Evolutionary conservation across 2,113 vertebrate species (phyloP).

Genomic region (Nothoprocta pentlandii): DNA sequence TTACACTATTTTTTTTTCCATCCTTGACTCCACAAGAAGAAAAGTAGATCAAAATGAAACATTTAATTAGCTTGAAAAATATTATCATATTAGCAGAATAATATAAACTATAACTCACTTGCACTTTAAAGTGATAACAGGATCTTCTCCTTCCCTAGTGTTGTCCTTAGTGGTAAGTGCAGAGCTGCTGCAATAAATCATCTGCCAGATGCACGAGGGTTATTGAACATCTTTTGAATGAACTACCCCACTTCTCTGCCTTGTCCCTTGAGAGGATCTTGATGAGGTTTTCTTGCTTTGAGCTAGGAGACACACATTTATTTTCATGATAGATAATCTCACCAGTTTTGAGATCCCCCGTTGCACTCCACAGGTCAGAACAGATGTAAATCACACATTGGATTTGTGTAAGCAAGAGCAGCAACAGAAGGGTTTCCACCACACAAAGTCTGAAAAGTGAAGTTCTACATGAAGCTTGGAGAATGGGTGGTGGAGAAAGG

Average conservation of each 20-base stretch:
- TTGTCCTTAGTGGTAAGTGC: neutral
- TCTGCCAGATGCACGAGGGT: fast-evolving
- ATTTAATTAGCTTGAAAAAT: constrained; percentile 12
- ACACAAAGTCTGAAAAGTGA: neutral
- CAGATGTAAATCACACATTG: neutral
- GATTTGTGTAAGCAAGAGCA: neutral
- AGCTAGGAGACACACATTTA: neutral
- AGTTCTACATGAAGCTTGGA: neutral
- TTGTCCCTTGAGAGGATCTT: neutral
- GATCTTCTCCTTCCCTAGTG: neutral
- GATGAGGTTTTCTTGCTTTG: neutral
- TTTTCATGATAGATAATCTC: neutral
- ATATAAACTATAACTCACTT: neutral
- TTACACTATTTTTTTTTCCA: neutral
- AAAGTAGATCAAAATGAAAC: constrained; percentile 12
- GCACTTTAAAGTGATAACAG: neutral
- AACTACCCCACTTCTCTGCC: neutral
- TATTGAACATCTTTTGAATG: fast-evolving
- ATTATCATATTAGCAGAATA: neutral
- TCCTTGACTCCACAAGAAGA: neutral
- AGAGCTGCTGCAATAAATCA: neutral
- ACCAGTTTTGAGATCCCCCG: neutral
- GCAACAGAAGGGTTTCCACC: neutral
- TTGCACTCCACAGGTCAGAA: fast-evolving
- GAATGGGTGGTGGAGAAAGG: neutral